Evolutionary conservation across 2,888 invertebrate genomes (phyloP), one percentile per base, ranked within the genome.

Genomic region (Pristionchus japonicus): DNA sequence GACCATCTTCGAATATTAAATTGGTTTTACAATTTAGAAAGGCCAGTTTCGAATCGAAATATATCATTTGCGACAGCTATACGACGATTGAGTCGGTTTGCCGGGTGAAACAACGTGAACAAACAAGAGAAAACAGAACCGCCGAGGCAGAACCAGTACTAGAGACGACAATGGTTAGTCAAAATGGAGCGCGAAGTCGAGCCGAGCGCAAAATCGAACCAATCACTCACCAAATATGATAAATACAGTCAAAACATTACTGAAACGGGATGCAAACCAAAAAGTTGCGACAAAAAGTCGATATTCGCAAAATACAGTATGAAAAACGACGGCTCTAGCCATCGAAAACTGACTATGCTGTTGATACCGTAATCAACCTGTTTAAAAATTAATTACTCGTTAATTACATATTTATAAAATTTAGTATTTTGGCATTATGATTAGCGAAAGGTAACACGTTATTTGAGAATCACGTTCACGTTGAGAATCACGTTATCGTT

Each of bases 331-430:
- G 52, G 52, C 52, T 52, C 23, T 52, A 20, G 52, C 52, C 52
- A 52, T 20, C 20, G 20, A 15, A 52, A 52, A 52, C 20, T 52
- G 23, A 52, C 20, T 20, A 52, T 52, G 52, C 20, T 52, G 52
- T 23, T 20, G 52, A 23, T 52, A 52, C 52, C 52, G 52, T 52
- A 52, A 52, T 20, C 52, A 20, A 20, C 11, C 23, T 52, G 23
- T 52, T 52, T 20, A 52, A 52, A 20, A 2, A 23, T 23, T 20
- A 20, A 20, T 52, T 52, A 6, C 52, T 15, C 52, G 20, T 52
- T 52, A 52, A 20, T 20, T 52, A 52, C 23, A 20, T 20, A 52
- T 52, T 52, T 52, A 20, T 90, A 88, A 89, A 90, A 89, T 37
- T 57, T 37, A 37, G 40, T 52, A 52, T 6, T 52, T 52, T 52